These are phyloP conservation scores for Herminia tarsipennalis DNA, from an alignment of 2,888 invertebrate genomes.

Conservation along the genomic window DNA sequence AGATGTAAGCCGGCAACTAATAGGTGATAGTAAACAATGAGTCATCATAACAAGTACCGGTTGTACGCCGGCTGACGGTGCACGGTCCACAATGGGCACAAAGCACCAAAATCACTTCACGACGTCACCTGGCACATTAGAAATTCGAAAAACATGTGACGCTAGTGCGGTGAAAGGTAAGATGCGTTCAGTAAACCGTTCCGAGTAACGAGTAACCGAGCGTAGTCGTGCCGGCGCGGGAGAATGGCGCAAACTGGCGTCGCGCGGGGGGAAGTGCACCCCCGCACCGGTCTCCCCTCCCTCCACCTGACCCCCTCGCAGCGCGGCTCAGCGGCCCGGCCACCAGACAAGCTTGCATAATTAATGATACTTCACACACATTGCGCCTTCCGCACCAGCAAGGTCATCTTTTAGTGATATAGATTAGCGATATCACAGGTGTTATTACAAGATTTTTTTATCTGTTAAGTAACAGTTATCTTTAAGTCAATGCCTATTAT, in stretches of 20 bases:
- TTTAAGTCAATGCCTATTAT: too few relatives aligned
- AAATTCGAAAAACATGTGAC: conserved; percentile 69
- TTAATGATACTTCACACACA: conserved; percentile 77
- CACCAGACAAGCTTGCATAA: conserved; percentile 81
- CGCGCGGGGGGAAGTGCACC: conserved; percentile 60
- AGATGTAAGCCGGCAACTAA: conserved; percentile 57
- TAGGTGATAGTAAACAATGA: conserved; percentile 65
- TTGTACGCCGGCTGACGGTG: conserved; percentile 55
- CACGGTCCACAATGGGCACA: conserved; percentile 73
- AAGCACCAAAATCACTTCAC: conserved; percentile 81
- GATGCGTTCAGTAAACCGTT: conserved; percentile 77
- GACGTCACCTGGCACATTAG: conserved; percentile 71
- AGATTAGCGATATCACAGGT: conserved; percentile 38
- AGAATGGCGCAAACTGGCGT: conserved; percentile 82
- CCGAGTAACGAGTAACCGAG: conserved; percentile 73
- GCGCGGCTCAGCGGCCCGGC: conserved; percentile 55
- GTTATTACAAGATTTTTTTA: conserved; percentile 20
- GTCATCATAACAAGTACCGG: conserved; percentile 73
- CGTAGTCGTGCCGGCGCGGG: conserved; percentile 77
- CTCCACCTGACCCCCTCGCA: conserved; percentile 41
- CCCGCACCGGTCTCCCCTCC: conserved; percentile 29
- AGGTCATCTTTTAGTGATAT: conserved; percentile 72
- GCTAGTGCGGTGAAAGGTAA: conserved; percentile 80
- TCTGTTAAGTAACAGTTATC: conserved; percentile 11
- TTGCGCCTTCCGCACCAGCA: conserved; percentile 73